Conservation (phyloP, 2,113 vertebrate species). For the Oxygymnocypris stewartii region DNA sequence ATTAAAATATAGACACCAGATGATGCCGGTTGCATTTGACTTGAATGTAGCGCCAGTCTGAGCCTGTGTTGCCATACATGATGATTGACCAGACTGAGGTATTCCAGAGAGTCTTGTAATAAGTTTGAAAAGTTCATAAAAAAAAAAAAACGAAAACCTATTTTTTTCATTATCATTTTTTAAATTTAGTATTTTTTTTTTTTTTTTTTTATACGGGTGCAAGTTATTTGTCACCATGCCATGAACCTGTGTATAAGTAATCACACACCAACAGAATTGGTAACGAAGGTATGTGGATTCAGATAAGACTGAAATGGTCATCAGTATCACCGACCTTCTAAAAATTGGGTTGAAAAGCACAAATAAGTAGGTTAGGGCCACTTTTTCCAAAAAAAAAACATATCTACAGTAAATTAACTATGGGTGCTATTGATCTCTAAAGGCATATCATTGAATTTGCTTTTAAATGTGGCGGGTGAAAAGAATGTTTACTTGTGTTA, state of each 20-base stretch:
- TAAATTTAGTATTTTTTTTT: too few species aligned
- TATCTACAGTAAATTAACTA: conserved; percentile 25
- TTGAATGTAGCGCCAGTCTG: background rate
- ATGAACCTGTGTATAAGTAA: background rate
- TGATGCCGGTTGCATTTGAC: background rate
- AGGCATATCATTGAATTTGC: conserved; percentile 39
- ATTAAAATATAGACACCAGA: background rate
- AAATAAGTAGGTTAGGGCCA: background rate
- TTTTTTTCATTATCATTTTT: too few species aligned
- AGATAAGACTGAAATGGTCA: conserved; percentile 26
- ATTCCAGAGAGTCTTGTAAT: background rate
- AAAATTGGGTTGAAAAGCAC: conserved; percentile 2
- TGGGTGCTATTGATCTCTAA: conserved; percentile 26
- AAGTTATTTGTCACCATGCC: background rate
- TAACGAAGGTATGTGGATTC: background rate
- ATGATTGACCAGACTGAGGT: background rate
- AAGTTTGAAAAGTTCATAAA: too few species aligned
- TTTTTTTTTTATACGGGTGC: too few species aligned
- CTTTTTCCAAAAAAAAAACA: background rate
- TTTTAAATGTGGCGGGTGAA: conserved; percentile 65
- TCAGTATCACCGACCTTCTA: background rate
- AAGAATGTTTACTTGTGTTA: conserved; percentile 79
- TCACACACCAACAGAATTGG: background rate
- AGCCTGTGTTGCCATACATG: background rate
- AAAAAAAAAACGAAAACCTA: too few species aligned